phyloP scores from a whole-genome alignment of 2,113 vertebrate species.

The Caloenas nicobarica region DNA sequence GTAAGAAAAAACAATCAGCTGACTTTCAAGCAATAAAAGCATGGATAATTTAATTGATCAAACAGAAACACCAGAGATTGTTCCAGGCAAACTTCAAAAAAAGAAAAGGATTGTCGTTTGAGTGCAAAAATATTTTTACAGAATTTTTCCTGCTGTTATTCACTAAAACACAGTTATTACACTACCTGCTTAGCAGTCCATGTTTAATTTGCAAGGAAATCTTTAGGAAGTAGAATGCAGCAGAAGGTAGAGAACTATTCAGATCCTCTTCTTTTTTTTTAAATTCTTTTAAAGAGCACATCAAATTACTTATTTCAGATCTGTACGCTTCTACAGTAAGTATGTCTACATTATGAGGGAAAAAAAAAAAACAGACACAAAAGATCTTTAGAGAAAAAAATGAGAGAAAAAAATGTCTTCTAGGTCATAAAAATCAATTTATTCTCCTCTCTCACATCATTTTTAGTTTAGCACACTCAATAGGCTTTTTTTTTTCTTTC shows the following conservation, averaged over 20 bases:
- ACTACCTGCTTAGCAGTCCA: neutral
- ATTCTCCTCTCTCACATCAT: neutral
- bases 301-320: neutral
- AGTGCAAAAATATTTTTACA: neutral
- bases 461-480: neutral
- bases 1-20: neutral
- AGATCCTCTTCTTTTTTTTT: neutral
- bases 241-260: neutral
- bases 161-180: neutral
- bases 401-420: neutral
- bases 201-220: neutral
- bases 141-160: neutral
- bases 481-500: neutral
- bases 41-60: neutral
- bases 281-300: neutral
- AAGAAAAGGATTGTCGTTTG: neutral
- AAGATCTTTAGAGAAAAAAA: neutral
- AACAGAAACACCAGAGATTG: neutral
- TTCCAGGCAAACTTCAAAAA: neutral
- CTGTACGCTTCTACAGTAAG: rapidly evolving
- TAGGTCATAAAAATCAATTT: neutral
- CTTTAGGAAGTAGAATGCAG: neutral
- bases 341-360: neutral
- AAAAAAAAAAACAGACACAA: neutral
- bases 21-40: neutral